Evolutionary conservation across 1,140 invertebrate genomes (phyloP).

Genomic region (Reticulitermes speratus): DNA sequence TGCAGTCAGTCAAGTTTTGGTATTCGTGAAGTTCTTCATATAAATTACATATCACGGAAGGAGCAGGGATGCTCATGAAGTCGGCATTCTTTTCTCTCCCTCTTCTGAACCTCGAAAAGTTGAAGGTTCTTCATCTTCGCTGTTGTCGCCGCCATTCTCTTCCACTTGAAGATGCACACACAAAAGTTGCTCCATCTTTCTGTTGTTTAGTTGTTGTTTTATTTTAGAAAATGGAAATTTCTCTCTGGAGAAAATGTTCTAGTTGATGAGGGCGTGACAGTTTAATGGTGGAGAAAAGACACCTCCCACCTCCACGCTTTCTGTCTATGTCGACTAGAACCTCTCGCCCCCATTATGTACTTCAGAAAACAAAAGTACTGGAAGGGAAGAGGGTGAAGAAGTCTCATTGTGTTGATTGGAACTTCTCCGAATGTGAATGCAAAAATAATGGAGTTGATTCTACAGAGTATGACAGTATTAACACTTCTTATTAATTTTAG

Average conservation of each 20-base stretch:
- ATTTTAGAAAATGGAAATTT: slow-evolving; percentile 15
- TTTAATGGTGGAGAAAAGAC: background rate
- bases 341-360: background rate
- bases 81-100: background rate
- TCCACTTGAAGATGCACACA: background rate
- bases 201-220: slow-evolving; percentile 7
- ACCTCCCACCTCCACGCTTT: background rate
- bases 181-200: background rate
- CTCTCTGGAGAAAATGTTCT: background rate
- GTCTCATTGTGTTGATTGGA: slow-evolving; percentile 5
- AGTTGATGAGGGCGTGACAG: background rate
- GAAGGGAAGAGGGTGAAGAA: background rate
- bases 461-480: background rate
- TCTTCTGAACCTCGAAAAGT: background rate
- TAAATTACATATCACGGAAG: background rate
- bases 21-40: background rate
- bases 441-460: background rate
- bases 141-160: background rate
- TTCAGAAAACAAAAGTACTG: slow-evolving; percentile 4
- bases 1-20: no score
- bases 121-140: background rate
- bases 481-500: background rate
- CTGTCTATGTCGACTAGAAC: background rate
- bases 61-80: background rate
- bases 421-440: background rate